Evolutionary conservation across 2,113 vertebrate genomes (phyloP).

Genomic region (Notothenia rossii): DNA sequence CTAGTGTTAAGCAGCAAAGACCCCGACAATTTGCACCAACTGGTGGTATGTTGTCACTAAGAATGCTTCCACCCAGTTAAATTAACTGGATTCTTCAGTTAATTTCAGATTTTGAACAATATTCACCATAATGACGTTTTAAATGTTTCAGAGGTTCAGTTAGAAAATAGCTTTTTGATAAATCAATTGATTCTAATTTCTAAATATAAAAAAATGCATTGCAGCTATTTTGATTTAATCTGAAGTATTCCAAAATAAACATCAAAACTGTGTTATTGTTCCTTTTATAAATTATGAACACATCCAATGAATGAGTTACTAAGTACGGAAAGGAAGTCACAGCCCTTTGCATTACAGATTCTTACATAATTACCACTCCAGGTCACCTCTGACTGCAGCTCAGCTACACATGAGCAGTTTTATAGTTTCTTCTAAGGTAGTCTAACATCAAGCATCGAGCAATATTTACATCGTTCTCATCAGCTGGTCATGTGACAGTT

Average conservation of each 20-base stretch:
- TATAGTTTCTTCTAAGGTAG: too few species aligned
- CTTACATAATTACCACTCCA: too few species aligned
- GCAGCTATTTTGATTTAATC: not conserved
- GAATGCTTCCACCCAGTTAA: not conserved
- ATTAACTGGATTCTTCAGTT: not conserved
- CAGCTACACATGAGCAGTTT: too few species aligned
- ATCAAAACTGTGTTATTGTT: too few species aligned
- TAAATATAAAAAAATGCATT: not conserved
- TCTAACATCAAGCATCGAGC: too few species aligned
- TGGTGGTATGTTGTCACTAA: not conserved
- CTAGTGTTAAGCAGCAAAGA: slow-evolving; percentile 3
- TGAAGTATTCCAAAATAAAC: not conserved
- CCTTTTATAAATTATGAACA: too few species aligned
- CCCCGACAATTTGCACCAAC: not conserved
- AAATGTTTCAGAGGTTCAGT: not conserved
- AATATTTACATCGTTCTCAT: too few species aligned
- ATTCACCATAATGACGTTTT: not conserved
- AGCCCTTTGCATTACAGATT: too few species aligned
- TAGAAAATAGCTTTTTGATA: not conserved
- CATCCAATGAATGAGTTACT: too few species aligned
- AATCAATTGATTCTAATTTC: not conserved
- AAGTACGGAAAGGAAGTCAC: too few species aligned
- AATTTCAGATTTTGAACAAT: not conserved
- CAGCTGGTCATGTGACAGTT: too few species aligned
- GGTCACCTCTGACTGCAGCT: too few species aligned